Evolutionary conservation across 2,113 vertebrate genomes (phyloP), one percentile per base, ranked within the genome.

Genomic region (Amblyopsis rosae): DNA sequence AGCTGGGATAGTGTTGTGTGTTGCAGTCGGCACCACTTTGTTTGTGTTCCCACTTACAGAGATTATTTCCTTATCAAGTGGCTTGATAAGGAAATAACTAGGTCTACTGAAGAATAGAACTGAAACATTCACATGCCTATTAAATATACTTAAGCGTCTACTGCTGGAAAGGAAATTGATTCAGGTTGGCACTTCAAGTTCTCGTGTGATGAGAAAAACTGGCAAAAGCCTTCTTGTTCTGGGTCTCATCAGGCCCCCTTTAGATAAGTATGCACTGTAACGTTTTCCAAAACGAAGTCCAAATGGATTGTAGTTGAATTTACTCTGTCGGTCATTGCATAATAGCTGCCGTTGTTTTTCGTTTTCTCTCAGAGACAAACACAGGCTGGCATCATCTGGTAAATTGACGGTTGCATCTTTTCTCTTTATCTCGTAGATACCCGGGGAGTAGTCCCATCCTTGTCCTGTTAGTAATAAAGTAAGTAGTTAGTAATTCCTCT

Each of bases 291-390:
- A 95, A 62, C 92, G 90, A 12, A 92, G 86, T 66, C 91, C 90
- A 9, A 93, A 93, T 1, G 93, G 84, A 75, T 94, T 94, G 85
- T 89, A 89, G 84, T 93, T 94, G 83, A 95, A 94, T 12, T 90
- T 91, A 8, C 86, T 91, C 65, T 86, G 79, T 0, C 90, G 90
- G 12, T 93, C 83, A 33, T 89, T 88, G 75, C 92, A 94, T 19
- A 92, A 82, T 2, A 91, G 82, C 53, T 90, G 88, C 49, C 82
- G 82, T 57, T 91, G 81, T 0, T 75, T 79, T 0, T 90, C 79
- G 0, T 82, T 90, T 65, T 92, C 82, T 4, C 86, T 85, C 35
- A 91, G 67, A 33, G 93, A 89, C 70, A 88, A 84, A 59, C 93
- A 94, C 26, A 91, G 77, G 55, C 56, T 81, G 26, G 85, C 51